phyloP scores from a whole-genome alignment of 2,113 vertebrate genomes.

The Nothoprocta perdicaria region DNA sequence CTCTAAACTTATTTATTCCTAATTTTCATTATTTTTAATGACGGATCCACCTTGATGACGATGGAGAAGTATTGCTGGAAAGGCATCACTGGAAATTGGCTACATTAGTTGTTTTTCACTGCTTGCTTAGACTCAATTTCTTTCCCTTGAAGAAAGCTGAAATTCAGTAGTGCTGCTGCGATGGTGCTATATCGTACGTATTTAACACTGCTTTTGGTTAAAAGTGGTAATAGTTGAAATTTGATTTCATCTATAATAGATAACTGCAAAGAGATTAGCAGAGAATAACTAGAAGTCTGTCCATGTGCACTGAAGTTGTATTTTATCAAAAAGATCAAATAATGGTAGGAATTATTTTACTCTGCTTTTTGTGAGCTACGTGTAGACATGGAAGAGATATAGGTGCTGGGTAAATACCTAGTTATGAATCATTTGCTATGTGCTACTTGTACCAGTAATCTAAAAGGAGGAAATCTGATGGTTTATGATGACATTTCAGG shows the following conservation, averaged over 20 bases:
- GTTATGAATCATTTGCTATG: background rate
- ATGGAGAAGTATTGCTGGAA: background rate
- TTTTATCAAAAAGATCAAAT: background rate
- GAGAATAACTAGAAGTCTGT: background rate
- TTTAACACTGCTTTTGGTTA: background rate
- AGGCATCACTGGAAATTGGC: background rate
- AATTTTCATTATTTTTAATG: background rate
- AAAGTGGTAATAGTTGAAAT: background rate
- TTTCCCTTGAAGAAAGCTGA: background rate
- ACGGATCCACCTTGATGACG: background rate
- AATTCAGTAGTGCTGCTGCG: accelerated
- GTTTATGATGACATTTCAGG: background rate
- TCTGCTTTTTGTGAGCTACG: background rate
- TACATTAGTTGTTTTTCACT: background rate
- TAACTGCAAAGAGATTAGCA: background rate
- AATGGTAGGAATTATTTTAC: background rate
- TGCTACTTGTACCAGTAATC: background rate
- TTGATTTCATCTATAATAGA: background rate
- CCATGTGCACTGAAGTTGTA: background rate
- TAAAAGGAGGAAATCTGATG: background rate
- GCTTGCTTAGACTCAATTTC: background rate
- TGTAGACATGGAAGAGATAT: background rate
- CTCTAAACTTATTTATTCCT: background rate
- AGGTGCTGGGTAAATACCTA: background rate
- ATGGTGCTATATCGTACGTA: background rate